These are phyloP conservation scores for Tiaroga cobitis DNA, from an alignment of 2,797 vertebrate species.

Conservation along the genomic window DNA sequence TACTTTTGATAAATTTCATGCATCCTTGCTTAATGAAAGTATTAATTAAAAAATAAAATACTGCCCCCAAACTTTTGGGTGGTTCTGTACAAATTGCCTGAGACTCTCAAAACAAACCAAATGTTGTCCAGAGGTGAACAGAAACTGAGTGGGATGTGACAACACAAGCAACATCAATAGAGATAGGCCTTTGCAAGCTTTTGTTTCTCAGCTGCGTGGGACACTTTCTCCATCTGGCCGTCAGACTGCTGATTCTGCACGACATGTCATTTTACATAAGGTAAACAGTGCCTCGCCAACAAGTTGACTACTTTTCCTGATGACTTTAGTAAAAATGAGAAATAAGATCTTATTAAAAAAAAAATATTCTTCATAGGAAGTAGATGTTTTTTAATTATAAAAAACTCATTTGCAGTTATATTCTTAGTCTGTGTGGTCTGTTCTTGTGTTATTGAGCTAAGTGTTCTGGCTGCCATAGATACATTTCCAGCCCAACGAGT, in stretches of 20 bases:
- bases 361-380: background rate
- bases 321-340: background rate
- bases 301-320: background rate
- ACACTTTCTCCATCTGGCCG: background rate
- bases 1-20: background rate
- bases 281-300: background rate
- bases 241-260: slow-evolving; percentile 3
- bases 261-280: background rate
- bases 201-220: slow-evolving; percentile 15
- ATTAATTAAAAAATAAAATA: background rate
- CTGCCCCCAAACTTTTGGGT: background rate
- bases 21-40: background rate
- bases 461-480: background rate
- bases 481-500: background rate
- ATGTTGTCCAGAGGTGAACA: background rate
- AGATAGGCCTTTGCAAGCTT: background rate
- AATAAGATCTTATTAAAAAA: background rate
- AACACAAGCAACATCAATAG: background rate
- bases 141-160: background rate
- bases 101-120: background rate
- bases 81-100: background rate
- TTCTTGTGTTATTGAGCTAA: background rate
- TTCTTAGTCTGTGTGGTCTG: background rate
- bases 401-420: background rate
- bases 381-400: background rate